Evolutionary conservation across 2,888 invertebrate genomes (phyloP).

Genomic region (Pyralis farinalis): DNA sequence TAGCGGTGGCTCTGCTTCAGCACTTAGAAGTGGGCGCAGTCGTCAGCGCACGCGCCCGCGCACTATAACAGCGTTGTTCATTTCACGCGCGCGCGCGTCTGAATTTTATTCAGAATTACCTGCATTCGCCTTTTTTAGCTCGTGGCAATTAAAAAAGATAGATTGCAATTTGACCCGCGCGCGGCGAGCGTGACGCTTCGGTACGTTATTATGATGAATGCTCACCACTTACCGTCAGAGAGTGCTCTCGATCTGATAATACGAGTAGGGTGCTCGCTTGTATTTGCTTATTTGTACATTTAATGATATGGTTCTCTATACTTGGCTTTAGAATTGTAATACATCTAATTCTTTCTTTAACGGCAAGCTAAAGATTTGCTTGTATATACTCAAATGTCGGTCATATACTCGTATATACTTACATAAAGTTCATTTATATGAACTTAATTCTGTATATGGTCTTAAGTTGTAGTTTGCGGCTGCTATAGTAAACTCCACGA

Average conservation of each 20-base stretch:
- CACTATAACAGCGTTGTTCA: conserved; percentile 40
- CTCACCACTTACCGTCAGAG: conserved; percentile 49
- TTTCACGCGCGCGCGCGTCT: conserved; percentile 65
- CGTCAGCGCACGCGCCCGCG: conserved; percentile 32
- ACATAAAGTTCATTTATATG: too few relatives aligned
- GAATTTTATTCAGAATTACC: conserved; percentile 57
- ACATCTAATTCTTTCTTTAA: conserved; percentile 30
- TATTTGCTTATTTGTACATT: conserved; percentile 59
- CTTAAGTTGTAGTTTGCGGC: too few relatives aligned
- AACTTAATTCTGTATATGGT: too few relatives aligned
- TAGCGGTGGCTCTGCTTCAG: conserved; percentile 38
- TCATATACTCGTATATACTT: too few relatives aligned
- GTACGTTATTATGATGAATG: conserved; percentile 74
- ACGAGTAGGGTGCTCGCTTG: conserved; percentile 22
- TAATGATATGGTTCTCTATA: conserved; percentile 54
- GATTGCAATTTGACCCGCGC: conserved; percentile 76
- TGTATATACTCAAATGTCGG: too few relatives aligned
- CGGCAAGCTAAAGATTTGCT: too few relatives aligned
- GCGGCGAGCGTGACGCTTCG: conserved; percentile 67
- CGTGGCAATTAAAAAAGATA: conserved; percentile 76
- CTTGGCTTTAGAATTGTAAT: too few relatives aligned
- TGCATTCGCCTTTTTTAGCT: conserved; percentile 60
- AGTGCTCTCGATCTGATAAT: conserved; percentile 69
- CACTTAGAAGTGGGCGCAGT: conserved; percentile 23
- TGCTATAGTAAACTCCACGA: too few relatives aligned